Evolutionary conservation across 2,797 vertebrate genomes (phyloP), one percentile per base, ranked within the genome.

Genomic region (Urophycis tenuis): DNA sequence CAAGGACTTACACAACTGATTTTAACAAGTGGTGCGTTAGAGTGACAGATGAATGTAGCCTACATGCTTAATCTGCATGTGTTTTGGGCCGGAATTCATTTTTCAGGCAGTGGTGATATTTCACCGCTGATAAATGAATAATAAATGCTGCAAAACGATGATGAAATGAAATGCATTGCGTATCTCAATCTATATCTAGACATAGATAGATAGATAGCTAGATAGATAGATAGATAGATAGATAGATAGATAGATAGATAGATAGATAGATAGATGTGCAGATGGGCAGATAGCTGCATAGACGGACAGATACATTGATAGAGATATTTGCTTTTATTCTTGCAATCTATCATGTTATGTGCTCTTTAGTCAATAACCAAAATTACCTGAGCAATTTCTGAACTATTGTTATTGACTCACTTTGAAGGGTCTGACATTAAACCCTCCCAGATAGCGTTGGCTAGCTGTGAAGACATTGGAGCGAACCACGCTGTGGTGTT

Each of bases 1-100:
- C 91, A 93, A 93, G 90, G 92, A 92, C 91, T 92, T 89, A 80
- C 75, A 89, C 88, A 89, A 80, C 84, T 89, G 88, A 90, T 87
- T 83, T 75, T 87, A 87, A 80, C 88, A 83, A 91, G 82, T 87
- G 88, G 91, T 88, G 88, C 78, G 85, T 85, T 80, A 86, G 85
- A 87, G 83, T 87, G 90, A 88, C 88, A 92, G 88, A 74, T 85
- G 82, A 49, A 82, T 90, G 80, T 67, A 41, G 39, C 39, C 39
- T 41, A 81, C 81, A 80, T 30, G 78, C 76, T 82, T 82, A 34
- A 41, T 83, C 45, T 77, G 69, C 77, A 67, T 79, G 84, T 80
- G 75, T 84, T 87, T 77, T 80, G 76, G 77, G 53, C 77, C 69
- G 30, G 80, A 77, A 80, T 74, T 74, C 74, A 81, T 84, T 78